Conservation (phyloP, 2,113 vertebrate genomes). For the Murina feae region DNA sequence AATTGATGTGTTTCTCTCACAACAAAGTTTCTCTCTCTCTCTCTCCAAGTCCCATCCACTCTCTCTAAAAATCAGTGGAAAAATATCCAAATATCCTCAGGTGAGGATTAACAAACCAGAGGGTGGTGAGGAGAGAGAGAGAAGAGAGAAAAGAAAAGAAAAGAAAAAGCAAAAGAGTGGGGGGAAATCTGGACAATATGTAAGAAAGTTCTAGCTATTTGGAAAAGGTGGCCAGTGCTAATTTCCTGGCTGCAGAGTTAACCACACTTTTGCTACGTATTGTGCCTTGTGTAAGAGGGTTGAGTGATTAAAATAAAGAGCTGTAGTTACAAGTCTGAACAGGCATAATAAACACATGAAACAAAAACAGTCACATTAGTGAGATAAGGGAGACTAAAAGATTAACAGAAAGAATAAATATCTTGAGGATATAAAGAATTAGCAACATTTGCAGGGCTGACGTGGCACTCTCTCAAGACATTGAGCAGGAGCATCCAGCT, state of each 20-base stretch:
- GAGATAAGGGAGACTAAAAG: background rate
- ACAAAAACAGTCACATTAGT: background rate
- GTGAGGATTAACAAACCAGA: too few species aligned
- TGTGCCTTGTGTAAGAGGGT: background rate
- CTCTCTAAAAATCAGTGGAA: too few species aligned
- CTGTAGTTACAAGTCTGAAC: background rate
- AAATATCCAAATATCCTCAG: too few species aligned
- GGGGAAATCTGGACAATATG: background rate
- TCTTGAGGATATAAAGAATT: background rate
- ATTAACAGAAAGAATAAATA: background rate
- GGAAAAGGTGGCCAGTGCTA: background rate
- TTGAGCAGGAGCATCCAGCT: background rate
- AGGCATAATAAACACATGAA: background rate
- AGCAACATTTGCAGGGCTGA: background rate
- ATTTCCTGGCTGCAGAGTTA: background rate
- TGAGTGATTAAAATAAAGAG: background rate
- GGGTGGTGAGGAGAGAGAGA: too few species aligned
- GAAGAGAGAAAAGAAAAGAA: background rate
- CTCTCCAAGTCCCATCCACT: too few species aligned
- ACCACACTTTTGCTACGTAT: background rate
- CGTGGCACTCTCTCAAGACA: background rate
- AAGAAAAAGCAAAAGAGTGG: background rate
- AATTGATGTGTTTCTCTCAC: too few species aligned
- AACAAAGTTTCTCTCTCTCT: too few species aligned
- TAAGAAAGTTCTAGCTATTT: background rate